Conservation (phyloP, 1,140 invertebrate genomes). For the Caenorhabditis inopinata region DNA sequence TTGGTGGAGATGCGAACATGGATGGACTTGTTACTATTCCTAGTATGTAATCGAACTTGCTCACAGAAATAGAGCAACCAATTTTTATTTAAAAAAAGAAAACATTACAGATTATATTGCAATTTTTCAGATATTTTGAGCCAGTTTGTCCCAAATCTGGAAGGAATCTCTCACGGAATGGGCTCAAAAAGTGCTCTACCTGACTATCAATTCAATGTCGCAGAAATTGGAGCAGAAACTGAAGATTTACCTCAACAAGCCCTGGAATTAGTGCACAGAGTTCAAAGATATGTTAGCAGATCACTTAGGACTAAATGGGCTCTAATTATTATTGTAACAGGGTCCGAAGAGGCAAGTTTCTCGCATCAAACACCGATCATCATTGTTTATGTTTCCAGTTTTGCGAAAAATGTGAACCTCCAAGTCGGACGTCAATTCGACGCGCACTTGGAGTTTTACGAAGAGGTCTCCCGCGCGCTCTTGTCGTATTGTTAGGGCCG, state of each 20-base stretch:
- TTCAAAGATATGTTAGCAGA: constrained; percentile 43
- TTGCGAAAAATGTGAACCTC: constrained; percentile 53
- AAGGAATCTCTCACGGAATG: constrained; percentile 59
- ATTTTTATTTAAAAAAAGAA: no score
- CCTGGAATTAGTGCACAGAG: constrained; percentile 48
- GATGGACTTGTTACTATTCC: constrained; percentile 56
- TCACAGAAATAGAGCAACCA: no score
- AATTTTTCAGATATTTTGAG: constrained; percentile 52
- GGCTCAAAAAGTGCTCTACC: constrained; percentile 47
- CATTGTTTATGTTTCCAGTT: constrained; percentile 2
- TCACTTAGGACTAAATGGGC: constrained; percentile 52
- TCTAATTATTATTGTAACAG: constrained; percentile 56
- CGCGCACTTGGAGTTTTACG: constrained; percentile 50
- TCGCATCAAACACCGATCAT: background rate
- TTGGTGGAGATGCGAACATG: constrained; percentile 57
- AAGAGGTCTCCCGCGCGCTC: constrained; percentile 46
- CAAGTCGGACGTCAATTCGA: constrained; percentile 51
- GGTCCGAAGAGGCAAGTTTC: constrained; percentile 57
- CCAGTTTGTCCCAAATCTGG: constrained; percentile 50
- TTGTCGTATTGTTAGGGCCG: constrained; percentile 58
- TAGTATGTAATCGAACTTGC: constrained; percentile 41
- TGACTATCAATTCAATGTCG: constrained; percentile 57
- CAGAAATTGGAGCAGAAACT: constrained; percentile 49
- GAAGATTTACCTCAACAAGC: constrained; percentile 52
- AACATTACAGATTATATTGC: no score